phyloP scores from a whole-genome alignment of 1,140 invertebrate genomes.

The Drosophila arawakana region DNA sequence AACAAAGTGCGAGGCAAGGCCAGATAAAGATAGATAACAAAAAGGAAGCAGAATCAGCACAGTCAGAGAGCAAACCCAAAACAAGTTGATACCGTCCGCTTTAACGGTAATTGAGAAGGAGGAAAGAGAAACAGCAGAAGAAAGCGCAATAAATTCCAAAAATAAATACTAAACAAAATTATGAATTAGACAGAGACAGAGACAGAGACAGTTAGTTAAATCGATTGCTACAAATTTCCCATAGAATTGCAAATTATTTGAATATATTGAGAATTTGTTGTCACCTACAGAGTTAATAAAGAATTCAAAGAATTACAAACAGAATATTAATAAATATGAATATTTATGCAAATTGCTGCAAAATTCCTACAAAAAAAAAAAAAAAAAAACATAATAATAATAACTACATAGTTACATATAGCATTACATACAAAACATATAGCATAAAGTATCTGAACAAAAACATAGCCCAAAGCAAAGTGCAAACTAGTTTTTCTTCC shows the following conservation, averaged over 20 bases:
- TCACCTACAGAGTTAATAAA: neutral
- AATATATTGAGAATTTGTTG: neutral
- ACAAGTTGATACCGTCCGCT: conserved; percentile 47
- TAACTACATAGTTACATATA: neutral
- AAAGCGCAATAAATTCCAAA: neutral
- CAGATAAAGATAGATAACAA: neutral
- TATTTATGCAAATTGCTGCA: conserved; percentile 51
- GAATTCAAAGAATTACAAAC: conserved; percentile 8
- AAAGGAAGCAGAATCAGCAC: neutral
- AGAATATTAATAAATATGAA: conserved; percentile 26
- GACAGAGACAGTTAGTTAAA: neutral
- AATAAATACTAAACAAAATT: conserved; percentile 36
- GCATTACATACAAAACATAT: conserved; percentile 13
- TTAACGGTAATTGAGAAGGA: conserved; percentile 17
- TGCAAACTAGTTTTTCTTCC: conserved; percentile 16
- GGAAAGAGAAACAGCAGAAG: neutral
- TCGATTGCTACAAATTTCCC: neutral
- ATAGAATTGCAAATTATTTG: conserved; percentile 2
- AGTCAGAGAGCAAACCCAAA: neutral
- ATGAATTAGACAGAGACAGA: conserved; percentile 8
- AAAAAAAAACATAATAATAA: conserved; percentile 20
- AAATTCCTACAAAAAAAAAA: conserved; percentile 71
- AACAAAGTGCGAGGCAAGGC: conserved; percentile 35
- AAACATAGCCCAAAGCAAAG: conserved; percentile 34
- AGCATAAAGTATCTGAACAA: conserved; percentile 3